Conservation (phyloP, 2,888 invertebrate genomes). For the Eurytoma californica region DNA sequence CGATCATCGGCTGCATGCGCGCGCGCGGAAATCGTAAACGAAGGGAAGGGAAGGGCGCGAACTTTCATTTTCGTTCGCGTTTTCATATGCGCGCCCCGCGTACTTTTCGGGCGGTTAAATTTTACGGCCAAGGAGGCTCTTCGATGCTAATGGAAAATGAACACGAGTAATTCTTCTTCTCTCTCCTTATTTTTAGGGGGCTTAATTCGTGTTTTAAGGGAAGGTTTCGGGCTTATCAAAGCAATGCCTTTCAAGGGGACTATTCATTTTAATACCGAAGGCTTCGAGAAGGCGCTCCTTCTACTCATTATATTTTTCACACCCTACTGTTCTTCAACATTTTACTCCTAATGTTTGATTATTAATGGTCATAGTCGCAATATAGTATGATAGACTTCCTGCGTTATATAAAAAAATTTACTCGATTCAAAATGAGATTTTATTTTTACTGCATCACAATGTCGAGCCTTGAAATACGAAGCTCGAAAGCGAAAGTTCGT, state of each 20-base stretch:
- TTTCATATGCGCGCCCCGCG: not conserved
- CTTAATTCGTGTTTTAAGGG: not conserved
- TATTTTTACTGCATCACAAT: not conserved
- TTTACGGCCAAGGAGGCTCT: slow-evolving; percentile 6
- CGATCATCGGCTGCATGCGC: too few species aligned
- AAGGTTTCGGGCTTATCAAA: slow-evolving; percentile 24
- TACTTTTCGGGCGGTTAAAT: slow-evolving; percentile 1
- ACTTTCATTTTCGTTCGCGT: too few species aligned
- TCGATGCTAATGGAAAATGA: too few species aligned
- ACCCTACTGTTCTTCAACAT: too few species aligned
- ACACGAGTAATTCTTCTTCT: too few species aligned
- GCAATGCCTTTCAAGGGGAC: not conserved
- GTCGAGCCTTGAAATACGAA: slow-evolving; percentile 13
- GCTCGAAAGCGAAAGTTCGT: not conserved
- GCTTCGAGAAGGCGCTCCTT: slow-evolving; percentile 3
- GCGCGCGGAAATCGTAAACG: slow-evolving; percentile 32
- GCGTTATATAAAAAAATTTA: not conserved
- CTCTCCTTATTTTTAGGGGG: not conserved
- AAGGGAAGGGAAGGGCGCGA: not conserved
- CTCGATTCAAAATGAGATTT: not conserved
- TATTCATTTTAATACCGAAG: slow-evolving; percentile 14
- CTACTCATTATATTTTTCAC: not conserved
- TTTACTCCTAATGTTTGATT: too few species aligned
- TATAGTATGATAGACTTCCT: too few species aligned
- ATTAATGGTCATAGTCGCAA: too few species aligned